phyloP scores from a whole-genome alignment of 2,888 invertebrate species.

The Frankliniella fusca region DNA sequence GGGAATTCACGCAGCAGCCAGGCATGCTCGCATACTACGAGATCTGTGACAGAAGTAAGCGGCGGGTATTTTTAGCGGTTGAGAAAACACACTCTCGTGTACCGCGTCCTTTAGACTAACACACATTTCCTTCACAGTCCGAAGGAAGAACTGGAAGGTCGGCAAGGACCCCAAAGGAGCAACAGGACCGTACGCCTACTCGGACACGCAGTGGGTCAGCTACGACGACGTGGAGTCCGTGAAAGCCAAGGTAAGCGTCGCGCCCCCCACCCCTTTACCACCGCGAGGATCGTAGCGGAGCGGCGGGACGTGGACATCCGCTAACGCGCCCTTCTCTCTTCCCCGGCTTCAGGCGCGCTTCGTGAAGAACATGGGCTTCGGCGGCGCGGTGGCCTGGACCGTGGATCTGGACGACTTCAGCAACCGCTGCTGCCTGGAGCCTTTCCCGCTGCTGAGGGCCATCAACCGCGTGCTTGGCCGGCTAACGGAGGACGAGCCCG shows the following conservation, averaged over 20 bases:
- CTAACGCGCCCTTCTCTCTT: background rate
- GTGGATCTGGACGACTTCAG: conserved; percentile 82
- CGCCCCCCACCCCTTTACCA: too few species aligned
- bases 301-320: background rate
- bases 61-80: background rate
- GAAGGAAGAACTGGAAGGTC: conserved; percentile 63
- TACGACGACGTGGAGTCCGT: conserved; percentile 79
- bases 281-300: background rate
- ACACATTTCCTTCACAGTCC: conserved; percentile 48
- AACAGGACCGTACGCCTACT: conserved; percentile 73
- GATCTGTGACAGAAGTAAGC: conserved; percentile 48
- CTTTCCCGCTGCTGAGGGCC: conserved; percentile 71
- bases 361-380: conserved; percentile 66
- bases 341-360: conserved; percentile 58
- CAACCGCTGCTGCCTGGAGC: conserved; percentile 75
- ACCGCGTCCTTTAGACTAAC: too few species aligned
- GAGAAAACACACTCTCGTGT: too few species aligned
- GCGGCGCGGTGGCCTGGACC: conserved; percentile 83
- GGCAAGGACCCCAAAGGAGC: conserved; percentile 54
- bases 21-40: conserved; percentile 88
- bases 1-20: conserved; percentile 78
- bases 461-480: conserved; percentile 71
- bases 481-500: conserved; percentile 43
- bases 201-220: conserved; percentile 82
- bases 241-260: conserved; percentile 59